Base-by-base conservation (phyloP, 2,113 vertebrate species). In the Alectura lathami region DNA sequence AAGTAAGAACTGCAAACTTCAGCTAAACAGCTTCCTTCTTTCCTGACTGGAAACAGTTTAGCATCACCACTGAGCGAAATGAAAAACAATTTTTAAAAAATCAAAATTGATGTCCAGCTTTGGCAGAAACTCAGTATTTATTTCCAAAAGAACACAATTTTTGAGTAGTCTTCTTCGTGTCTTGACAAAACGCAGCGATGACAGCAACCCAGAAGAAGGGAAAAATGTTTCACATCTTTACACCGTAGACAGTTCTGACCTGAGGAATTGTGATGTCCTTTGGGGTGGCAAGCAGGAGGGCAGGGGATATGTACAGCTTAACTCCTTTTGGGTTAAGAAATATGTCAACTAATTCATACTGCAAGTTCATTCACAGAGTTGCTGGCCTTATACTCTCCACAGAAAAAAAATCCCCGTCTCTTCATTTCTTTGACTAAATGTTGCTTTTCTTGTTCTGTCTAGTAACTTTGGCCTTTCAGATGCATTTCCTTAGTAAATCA, bases 171-270 rank as follows among this genome's bases (percentile, higher is more conserved):
- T 2, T 45, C n/a, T 62, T 36, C 8, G 17, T 29, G 20, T 17
- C 77, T 67, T 59, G 50, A 90, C 2, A 77, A 80, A 77, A 75
- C 75, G 75, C 47, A 78, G 32, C 40, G 36, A 76, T 23, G 13
- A 82, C 64, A 26, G 4, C 36, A 67, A 94, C 62, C 13, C 26
- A 81, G 34, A 81, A 6, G 34, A 83, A 3, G 8, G 38, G 9
- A 17, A 32, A 91, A 74, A 27, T 22, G 18, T 21, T 75, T 91
- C 43, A 72, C 30, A 81, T 4, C n/a, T 57, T 70, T 54, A 77
- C 7, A 22, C 0, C 1, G 66, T 8, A 54, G 9, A 34, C 9
- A 53, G 34, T 13, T 4, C 7, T 18, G n/a, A n/a, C n/a, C n/a
- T n/a, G n/a, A n/a, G 47, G 42, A 94, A 51, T 4, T 57, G 12